These are phyloP conservation scores for Pseudotriccus pelzelni DNA, from an alignment of 2,797 vertebrate genomes.

Conservation along the genomic window DNA sequence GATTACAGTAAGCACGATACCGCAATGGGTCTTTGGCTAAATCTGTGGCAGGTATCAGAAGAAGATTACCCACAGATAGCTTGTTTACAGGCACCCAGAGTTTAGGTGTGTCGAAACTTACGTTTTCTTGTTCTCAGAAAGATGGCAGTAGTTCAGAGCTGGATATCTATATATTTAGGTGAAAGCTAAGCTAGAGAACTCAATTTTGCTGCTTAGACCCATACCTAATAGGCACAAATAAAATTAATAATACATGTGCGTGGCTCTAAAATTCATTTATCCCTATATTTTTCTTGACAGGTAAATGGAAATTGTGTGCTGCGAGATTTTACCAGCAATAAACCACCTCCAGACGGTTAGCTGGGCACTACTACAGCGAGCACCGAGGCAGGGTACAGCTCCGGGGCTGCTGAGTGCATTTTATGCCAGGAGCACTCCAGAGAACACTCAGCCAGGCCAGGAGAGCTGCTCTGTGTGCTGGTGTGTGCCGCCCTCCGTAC, in stretches of 20 bases:
- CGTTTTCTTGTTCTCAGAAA: constrained; percentile 14
- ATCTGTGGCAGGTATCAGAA: not conserved
- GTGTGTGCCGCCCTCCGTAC: fast-evolving
- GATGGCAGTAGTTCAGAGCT: constrained; percentile 6
- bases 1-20: not conserved
- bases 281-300: constrained; percentile 51
- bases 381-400: not conserved
- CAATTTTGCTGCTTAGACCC: not conserved
- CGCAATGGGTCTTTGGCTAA: not conserved
- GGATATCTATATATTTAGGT: not conserved
- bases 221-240: constrained; percentile 25
- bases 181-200: not conserved
- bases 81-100: not conserved
- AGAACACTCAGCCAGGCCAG: fast-evolving
- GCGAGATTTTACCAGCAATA: constrained; percentile 31
- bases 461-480: not conserved
- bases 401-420: not conserved
- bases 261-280: constrained; percentile 52
- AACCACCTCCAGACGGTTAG: constrained; percentile 31
- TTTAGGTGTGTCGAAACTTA: not conserved
- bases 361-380: not conserved
- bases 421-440: fast-evolving
- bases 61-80: not conserved
- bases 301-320: constrained; percentile 33
- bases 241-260: constrained; percentile 61